Conservation (phyloP, 1,140 invertebrate species). For the Theocolax elegans region DNA sequence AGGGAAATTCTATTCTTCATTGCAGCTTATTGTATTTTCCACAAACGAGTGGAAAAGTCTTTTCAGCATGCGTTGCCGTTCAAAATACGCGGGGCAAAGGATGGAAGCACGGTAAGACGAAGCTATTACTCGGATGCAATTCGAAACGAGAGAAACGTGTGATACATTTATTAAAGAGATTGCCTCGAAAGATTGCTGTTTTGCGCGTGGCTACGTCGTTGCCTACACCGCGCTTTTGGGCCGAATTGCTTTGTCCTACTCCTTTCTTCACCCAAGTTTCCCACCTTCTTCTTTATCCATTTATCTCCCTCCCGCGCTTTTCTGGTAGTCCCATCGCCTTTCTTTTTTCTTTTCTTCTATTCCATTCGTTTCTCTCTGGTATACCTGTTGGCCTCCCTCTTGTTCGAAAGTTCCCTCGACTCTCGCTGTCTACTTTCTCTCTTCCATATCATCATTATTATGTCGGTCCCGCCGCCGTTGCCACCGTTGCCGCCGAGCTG, state of each 20-base stretch:
- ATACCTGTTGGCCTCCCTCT: slow-evolving; percentile 27
- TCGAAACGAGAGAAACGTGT: slow-evolving; percentile 58
- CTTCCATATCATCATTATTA: slow-evolving; percentile 59
- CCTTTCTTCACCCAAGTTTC: slow-evolving; percentile 9
- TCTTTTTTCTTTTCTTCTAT: not conserved
- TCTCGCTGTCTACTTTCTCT: slow-evolving; percentile 44
- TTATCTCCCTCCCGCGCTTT: slow-evolving; percentile 46
- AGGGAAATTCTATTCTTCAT: slow-evolving; percentile 28
- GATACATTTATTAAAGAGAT: slow-evolving; percentile 64
- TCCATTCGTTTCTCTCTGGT: not conserved
- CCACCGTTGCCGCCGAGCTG: slow-evolving; percentile 42
- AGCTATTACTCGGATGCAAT: slow-evolving; percentile 59
- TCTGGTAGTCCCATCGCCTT: not conserved
- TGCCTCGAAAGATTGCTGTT: slow-evolving; percentile 63
- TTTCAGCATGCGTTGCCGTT: slow-evolving; percentile 15
- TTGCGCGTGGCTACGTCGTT: slow-evolving; percentile 58
- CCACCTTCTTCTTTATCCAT: slow-evolving; percentile 36
- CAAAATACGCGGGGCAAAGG: slow-evolving; percentile 12
- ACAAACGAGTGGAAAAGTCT: slow-evolving; percentile 25
- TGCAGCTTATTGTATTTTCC: slow-evolving; percentile 37
- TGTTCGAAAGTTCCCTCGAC: slow-evolving; percentile 46
- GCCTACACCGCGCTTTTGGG: slow-evolving; percentile 34
- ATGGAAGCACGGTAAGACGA: slow-evolving; percentile 32
- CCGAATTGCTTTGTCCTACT: slow-evolving; percentile 35
- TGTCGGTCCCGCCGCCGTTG: slow-evolving; percentile 48